A percentile compares a stretch with the other conserved stretches of the same genome.
Conservation (phyloP, 1,140 invertebrate genomes). For the Elymnias hypermnestra region DNA sequence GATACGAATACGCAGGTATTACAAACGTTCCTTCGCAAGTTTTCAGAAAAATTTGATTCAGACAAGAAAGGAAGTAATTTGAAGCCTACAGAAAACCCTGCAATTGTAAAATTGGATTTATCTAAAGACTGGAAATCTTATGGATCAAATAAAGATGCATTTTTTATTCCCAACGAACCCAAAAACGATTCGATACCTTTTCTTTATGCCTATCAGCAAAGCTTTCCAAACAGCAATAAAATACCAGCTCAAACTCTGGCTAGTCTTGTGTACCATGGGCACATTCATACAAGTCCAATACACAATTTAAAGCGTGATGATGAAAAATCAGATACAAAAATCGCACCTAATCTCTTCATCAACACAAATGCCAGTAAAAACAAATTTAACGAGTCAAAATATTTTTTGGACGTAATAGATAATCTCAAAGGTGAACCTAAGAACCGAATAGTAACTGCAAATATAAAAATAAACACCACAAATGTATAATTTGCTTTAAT, state of each 20-base stretch:
- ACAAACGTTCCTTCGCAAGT: conserved; percentile 11
- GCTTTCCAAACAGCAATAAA: background rate
- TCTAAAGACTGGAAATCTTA: conserved; percentile 6
- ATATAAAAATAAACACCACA: conserved; percentile 16
- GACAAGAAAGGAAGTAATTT: background rate
- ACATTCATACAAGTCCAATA: conserved; percentile 8
- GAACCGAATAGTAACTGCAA: conserved; percentile 10
- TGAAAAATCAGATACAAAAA: background rate
- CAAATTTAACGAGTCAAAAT: conserved; percentile 11
- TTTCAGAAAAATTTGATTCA: conserved; percentile 5
- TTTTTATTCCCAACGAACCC: background rate
- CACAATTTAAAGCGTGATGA: background rate
- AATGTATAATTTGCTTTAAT: conserved; percentile 6
- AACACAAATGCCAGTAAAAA: background rate
- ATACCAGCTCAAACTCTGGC: background rate
- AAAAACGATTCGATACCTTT: conserved; percentile 11
- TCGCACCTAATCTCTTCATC: background rate
- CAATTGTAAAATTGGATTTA: conserved; percentile 1
- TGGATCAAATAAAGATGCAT: background rate
- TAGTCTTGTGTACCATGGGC: conserved; percentile 7
- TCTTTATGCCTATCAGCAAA: conserved; percentile 12
- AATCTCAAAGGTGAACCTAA: conserved; percentile 8
- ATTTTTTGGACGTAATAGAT: conserved; percentile 10
- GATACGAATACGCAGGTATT: conserved; percentile 14
- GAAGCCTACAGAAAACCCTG: background rate